Conservation (phyloP, 1,140 invertebrate genomes). For the Panagrolaimus sp. region DNA sequence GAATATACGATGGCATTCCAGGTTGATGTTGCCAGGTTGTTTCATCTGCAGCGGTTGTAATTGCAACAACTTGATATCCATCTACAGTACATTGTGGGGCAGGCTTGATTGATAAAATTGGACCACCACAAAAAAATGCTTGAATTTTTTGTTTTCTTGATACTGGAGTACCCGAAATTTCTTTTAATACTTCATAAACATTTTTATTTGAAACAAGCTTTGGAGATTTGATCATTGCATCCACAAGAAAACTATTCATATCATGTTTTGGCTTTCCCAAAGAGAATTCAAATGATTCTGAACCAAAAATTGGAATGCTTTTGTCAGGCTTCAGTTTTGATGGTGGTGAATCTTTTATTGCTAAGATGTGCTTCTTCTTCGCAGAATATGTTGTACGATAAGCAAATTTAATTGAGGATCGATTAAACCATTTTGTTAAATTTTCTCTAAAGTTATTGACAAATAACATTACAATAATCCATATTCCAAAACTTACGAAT, state of each 20-base stretch:
- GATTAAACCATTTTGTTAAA: constrained; percentile 1
- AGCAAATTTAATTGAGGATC: background rate
- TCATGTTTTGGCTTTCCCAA: background rate
- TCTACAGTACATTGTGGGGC: background rate
- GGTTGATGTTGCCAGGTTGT: background rate
- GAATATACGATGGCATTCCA: background rate
- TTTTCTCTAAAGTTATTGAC: too few species aligned
- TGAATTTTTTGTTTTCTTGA: background rate
- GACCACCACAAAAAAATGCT: background rate
- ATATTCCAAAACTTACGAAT: too few species aligned
- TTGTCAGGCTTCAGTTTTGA: background rate
- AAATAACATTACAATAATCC: too few species aligned
- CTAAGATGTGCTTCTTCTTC: background rate
- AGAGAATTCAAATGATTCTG: background rate
- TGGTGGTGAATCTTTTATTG: background rate
- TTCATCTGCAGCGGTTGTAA: background rate
- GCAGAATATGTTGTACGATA: background rate
- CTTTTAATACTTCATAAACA: background rate
- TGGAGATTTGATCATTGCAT: background rate
- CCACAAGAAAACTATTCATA: background rate
- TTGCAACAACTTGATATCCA: background rate
- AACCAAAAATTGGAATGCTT: too few species aligned
- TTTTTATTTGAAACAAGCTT: background rate
- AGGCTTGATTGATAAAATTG: background rate
- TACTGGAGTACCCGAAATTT: background rate